Conservation (phyloP, 2,113 vertebrate genomes). For the Paedocypris sp. region DNA sequence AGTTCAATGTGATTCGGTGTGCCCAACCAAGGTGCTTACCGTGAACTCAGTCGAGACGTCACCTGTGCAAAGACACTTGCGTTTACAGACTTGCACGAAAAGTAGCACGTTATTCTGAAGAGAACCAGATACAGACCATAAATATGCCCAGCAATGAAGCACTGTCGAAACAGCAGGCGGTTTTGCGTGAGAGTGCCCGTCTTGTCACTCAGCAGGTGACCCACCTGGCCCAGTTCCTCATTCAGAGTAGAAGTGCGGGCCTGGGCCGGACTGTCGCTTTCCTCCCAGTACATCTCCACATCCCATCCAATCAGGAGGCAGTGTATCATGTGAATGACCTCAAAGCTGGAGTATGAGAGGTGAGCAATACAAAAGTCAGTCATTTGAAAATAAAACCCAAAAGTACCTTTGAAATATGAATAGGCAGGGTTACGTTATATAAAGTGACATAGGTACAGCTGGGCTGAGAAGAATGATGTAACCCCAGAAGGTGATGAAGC, state of each 20-base stretch:
- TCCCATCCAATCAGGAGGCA: constrained; percentile 86
- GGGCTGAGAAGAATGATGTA: constrained; percentile 80
- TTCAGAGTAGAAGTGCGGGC: constrained; percentile 77
- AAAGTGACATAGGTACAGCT: constrained; percentile 81
- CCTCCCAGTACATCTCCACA: constrained; percentile 63
- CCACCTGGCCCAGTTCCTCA: constrained; percentile 85
- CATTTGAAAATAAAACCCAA: background rate
- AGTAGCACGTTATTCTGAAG: background rate
- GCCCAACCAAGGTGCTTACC: too few relatives aligned
- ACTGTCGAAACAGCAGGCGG: constrained; percentile 79
- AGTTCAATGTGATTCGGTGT: too few relatives aligned
- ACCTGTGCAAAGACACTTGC: constrained; percentile 12
- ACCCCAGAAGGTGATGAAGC: constrained; percentile 78
- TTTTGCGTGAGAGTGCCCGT: constrained; percentile 91
- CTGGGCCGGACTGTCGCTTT: constrained; percentile 58
- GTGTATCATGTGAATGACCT: constrained; percentile 80
- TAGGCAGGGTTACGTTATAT: constrained; percentile 69
- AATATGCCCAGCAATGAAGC: constrained; percentile 69
- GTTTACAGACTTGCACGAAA: background rate
- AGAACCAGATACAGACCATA: constrained; percentile 60
- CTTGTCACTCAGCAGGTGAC: constrained; percentile 86
- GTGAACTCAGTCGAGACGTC: constrained; percentile 16
- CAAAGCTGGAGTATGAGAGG: constrained; percentile 56
- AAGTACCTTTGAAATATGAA: background rate
- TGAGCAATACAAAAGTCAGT: background rate